Base-by-base conservation (phyloP, 2,888 invertebrate genomes). In the Vandiemenella viatica region DNA sequence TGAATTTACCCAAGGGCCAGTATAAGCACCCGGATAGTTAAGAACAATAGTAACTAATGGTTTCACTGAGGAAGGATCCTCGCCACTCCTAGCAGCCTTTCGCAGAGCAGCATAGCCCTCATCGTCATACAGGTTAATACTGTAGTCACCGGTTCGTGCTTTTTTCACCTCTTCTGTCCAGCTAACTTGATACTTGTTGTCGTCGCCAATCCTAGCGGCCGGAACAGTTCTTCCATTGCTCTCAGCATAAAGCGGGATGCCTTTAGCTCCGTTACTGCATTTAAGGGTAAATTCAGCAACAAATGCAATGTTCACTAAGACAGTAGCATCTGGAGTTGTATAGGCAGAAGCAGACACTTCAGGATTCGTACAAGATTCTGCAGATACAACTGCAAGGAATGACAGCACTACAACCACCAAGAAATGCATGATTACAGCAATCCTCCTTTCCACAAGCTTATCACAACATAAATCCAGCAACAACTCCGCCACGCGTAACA, bases 1-100 rank as follows among this genome's bases (percentile, higher is more conserved):
- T 1, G 91, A 90, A 67, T 91, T 91, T 47, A 95, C 76, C 83
- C 87, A 86, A 3, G 91, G 91, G 1, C 95, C 95, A 53, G 79
- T 83, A 71, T 89, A 93, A 45, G 91, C 83, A 62, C 84, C 80
- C 47, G 80, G 76, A 59, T 87, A 83, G 57, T 79, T 75, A 7
- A 89, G 67, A 43, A 76, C 73, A 18, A 91, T 76, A 22, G 80
- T 78, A 49, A 81, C 75, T 4, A 90, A 66, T 1, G 84, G 77
- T 55, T 80, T 77, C 4, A 87, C 75, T 22, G 74, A 68, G 5
- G 74, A 69, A 2, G 77, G 73, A 50, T 78, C 75, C 55, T 87
- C 84, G 55, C 82, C 82, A 50, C 79, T 71, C 45, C 85, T 76
- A 56, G 81, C 72, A 5, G 84, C 89, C 64, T 93, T 91, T 50